phyloP scores from a whole-genome alignment of 2,797 vertebrate species.

The Sebastes ruberrimus region DNA sequence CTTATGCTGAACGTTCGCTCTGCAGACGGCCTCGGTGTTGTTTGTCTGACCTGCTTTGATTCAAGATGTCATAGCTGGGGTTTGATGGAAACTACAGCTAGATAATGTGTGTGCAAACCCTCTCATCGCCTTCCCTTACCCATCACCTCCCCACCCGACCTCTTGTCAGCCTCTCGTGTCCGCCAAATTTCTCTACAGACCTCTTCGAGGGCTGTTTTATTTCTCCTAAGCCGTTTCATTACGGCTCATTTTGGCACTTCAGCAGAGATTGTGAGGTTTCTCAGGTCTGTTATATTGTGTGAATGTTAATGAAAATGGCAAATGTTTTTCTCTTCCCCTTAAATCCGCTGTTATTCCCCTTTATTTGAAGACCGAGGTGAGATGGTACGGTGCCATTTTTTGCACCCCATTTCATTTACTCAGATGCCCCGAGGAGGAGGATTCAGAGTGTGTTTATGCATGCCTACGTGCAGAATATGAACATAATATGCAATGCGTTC shows the following conservation, averaged over 20 bases:
- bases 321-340: slow-evolving; percentile 63
- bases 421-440: slow-evolving; percentile 66
- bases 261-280: slow-evolving; percentile 25
- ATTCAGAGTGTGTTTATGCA: slow-evolving; percentile 31
- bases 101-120: slow-evolving; percentile 28
- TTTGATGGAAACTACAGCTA: slow-evolving; percentile 33
- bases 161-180: slow-evolving; percentile 9
- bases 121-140: slow-evolving; percentile 17
- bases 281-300: slow-evolving; percentile 14
- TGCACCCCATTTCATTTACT: slow-evolving; percentile 81
- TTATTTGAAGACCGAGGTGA: slow-evolving; percentile 73
- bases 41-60: slow-evolving; percentile 67
- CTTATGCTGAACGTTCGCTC: slow-evolving; percentile 73
- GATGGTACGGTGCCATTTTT: slow-evolving; percentile 78
- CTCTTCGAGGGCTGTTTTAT: slow-evolving; percentile 28
- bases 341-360: slow-evolving; percentile 79
- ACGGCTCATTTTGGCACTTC: slow-evolving; percentile 30
- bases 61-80: slow-evolving; percentile 34
- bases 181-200: slow-evolving; percentile 13
- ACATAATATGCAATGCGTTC: slow-evolving; percentile 36
- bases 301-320: slow-evolving; percentile 50
- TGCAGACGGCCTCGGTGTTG: slow-evolving; percentile 56
- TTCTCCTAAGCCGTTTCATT: slow-evolving; percentile 35
- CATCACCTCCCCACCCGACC: slow-evolving; percentile 14
- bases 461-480: slow-evolving; percentile 34